Evolutionary conservation across 2,888 invertebrate species (phyloP).

Genomic region (Hirtodrosophila alboralis): DNA sequence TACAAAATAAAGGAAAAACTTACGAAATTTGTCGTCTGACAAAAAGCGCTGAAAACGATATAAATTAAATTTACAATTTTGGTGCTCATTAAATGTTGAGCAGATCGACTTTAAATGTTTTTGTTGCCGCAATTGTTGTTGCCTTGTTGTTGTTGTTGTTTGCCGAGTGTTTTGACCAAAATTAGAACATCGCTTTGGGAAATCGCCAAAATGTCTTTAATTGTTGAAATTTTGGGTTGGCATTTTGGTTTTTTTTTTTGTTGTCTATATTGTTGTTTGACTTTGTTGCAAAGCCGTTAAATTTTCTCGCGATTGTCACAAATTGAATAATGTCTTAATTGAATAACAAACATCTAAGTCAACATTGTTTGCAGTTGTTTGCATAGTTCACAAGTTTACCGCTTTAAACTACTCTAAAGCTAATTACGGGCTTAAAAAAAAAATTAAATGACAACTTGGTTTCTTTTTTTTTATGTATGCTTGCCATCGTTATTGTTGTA

Average conservation of each 20-base stretch:
- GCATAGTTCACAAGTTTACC: slow-evolving; percentile 42
- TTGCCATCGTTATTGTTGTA: slow-evolving; percentile 60
- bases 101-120: slow-evolving; percentile 60
- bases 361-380: slow-evolving; percentile 68
- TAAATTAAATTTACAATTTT: slow-evolving; percentile 79
- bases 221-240: slow-evolving; percentile 52
- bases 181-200: slow-evolving; percentile 76
- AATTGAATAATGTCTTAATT: slow-evolving; percentile 78
- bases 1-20: slow-evolving; percentile 41
- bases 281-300: slow-evolving; percentile 31
- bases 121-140: slow-evolving; percentile 62
- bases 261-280: slow-evolving; percentile 8
- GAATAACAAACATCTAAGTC: slow-evolving; percentile 33
- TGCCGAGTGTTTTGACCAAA: slow-evolving; percentile 47
- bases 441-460: slow-evolving; percentile 9
- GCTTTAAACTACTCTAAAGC: slow-evolving; percentile 35
- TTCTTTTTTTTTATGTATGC: slow-evolving; percentile 25
- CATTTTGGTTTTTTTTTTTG: slow-evolving; percentile 12
- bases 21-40: slow-evolving; percentile 73
- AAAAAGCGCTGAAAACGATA: slow-evolving; percentile 73
- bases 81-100: slow-evolving; percentile 59
- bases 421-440: slow-evolving; percentile 52
- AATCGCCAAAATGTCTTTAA: slow-evolving; percentile 70
- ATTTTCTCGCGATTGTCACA: slow-evolving; percentile 75
- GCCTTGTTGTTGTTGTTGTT: slow-evolving; percentile 18